Conservation (phyloP, 1,140 invertebrate genomes). For the Chironomus tepperi region DNA sequence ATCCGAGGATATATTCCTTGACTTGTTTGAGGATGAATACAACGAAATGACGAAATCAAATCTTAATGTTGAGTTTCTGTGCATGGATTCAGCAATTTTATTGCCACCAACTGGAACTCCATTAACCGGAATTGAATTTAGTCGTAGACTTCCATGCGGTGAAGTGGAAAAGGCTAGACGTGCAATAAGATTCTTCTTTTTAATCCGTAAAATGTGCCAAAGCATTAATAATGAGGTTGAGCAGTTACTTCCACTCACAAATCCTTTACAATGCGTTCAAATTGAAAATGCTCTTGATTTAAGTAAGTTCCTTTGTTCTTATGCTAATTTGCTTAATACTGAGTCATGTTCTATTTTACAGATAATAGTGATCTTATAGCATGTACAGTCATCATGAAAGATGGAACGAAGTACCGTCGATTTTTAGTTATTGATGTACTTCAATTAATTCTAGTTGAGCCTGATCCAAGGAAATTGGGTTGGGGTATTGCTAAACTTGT, state of each 20-base stretch:
- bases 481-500: slow-evolving; percentile 97
- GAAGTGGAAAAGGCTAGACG: slow-evolving; percentile 89
- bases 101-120: slow-evolving; percentile 94
- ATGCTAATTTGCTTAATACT: no score
- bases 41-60: slow-evolving; percentile 81
- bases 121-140: slow-evolving; percentile 91
- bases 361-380: slow-evolving; percentile 96
- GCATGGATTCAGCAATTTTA: slow-evolving; percentile 94
- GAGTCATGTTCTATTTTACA: slow-evolving; percentile 38
- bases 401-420: slow-evolving; percentile 78
- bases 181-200: slow-evolving; percentile 90
- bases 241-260: slow-evolving; percentile 82
- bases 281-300: slow-evolving; percentile 87
- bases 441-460: slow-evolving; percentile 94
- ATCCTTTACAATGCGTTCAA: slow-evolving; percentile 80
- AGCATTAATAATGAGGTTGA: slow-evolving; percentile 74
- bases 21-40: slow-evolving; percentile 98
- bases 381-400: slow-evolving; percentile 84
- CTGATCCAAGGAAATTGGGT: slow-evolving; percentile 82
- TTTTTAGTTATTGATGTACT: slow-evolving; percentile 92
- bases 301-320: slow-evolving; percentile 56
- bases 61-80: slow-evolving; percentile 85
- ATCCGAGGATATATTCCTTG: slow-evolving; percentile 96
- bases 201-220: slow-evolving; percentile 77
- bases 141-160: slow-evolving; percentile 88